Evolutionary conservation across 1,140 invertebrate genomes (phyloP).

Genomic region (Aphidius gifuensis): DNA sequence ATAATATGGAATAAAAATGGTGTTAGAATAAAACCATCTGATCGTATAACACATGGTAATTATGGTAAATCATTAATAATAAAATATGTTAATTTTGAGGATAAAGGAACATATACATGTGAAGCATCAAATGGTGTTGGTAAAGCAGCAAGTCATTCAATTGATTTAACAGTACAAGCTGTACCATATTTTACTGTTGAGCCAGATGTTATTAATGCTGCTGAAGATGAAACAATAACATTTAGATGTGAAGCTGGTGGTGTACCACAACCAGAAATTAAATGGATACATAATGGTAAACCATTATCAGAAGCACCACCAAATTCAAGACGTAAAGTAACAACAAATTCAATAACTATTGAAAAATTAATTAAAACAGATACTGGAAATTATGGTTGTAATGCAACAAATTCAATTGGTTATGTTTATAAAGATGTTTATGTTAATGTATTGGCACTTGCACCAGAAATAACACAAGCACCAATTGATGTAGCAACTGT

Average conservation of each 20-base stretch:
- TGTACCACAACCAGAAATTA: slow-evolving; percentile 83
- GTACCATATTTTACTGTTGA: slow-evolving; percentile 91
- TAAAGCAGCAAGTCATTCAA: slow-evolving; percentile 77
- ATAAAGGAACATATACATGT: slow-evolving; percentile 85
- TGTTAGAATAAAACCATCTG: slow-evolving; percentile 62
- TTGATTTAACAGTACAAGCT: slow-evolving; percentile 76
- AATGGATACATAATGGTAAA: slow-evolving; percentile 96
- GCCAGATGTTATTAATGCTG: slow-evolving; percentile 82
- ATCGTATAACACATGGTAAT: slow-evolving; percentile 78
- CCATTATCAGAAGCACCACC: slow-evolving; percentile 73
- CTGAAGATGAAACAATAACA: slow-evolving; percentile 85
- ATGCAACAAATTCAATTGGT: slow-evolving; percentile 95
- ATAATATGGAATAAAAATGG: slow-evolving; percentile 84
- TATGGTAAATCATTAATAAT: slow-evolving; percentile 92
- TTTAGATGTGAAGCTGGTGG: slow-evolving; percentile 88
- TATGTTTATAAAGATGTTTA: slow-evolving; percentile 98
- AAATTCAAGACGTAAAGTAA: slow-evolving; percentile 69
- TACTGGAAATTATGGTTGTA: slow-evolving; percentile 97
- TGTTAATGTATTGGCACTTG: slow-evolving; percentile 90
- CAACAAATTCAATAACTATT: slow-evolving; percentile 75
- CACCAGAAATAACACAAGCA: slow-evolving; percentile 84
- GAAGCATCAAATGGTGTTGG: slow-evolving; percentile 89
- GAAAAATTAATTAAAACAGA: slow-evolving; percentile 81
- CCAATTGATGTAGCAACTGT: slow-evolving; percentile 79
- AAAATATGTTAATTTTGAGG: slow-evolving; percentile 78